Base-by-base conservation (phyloP, 1,140 invertebrate species). In the Cotesia chilonis region DNA sequence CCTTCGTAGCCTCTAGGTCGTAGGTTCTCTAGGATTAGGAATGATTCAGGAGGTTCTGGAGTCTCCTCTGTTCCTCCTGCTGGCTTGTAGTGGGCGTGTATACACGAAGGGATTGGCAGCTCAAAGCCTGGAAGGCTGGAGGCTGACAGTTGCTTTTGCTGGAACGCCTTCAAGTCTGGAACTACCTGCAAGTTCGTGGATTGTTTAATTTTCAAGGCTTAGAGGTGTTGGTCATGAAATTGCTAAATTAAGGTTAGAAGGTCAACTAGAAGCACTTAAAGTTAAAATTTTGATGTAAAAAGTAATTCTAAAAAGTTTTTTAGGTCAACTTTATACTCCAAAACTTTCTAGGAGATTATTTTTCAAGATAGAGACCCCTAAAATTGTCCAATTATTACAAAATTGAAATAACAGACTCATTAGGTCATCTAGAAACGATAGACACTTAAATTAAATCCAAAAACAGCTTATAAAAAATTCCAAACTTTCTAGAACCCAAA, bases 21-120 rank as follows among this genome's bases (percentile, higher is more conserved):
- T 28, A 92, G 82, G 76, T 92, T 91, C 68, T 91, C 89, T 12
- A 92, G 78, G 0, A 92, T 90, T 65, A 93, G 80, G 80, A 92
- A 90, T 51, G 91, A 92, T 78, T 91, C 90, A 0, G 89, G 85
- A 3, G 86, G 87, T 35, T 85, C 85, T 0, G 88, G 85, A 71
- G 87, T 89, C 35, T 89, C 88, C 41, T 88, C 88, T 72, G 79
- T 83, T 7, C 83, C 82, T 28, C 87, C 85, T 1, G 85, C 84
- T 3, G 85, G 81, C 59, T 85, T 88, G 81, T 92, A 92, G 74
- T 90, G 88, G 0, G 91, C 91, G 78, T 92, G 89, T 72, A 89
- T 91, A 78, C 91, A 92, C 35, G 86, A 85, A 0, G 92, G 91
- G 38, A 93, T 90, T 28, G 90, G 89, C 59, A 92, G 78, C 12